Base-by-base conservation (phyloP, 2,888 invertebrate genomes). In the Parnassius smintheus region DNA sequence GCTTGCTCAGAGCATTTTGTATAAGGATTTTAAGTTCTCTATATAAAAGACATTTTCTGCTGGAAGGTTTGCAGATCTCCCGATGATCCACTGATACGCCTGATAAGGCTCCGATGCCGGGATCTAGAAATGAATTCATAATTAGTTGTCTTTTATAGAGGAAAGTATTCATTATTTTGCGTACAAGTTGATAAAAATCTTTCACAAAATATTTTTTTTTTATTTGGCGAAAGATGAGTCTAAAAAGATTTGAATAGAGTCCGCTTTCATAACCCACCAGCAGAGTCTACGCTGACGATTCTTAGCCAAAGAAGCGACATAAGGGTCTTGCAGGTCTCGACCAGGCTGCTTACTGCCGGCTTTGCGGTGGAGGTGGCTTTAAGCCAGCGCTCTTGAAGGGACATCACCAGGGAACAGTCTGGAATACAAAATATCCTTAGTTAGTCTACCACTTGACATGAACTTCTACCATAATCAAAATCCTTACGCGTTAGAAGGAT, bases 41-140 rank as follows among this genome's bases (percentile, higher is more conserved):
- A 82, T 96, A 96, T 2, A 96, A 83, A 65, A 94, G 93, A 72
- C 96, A 96, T 56, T 91, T 85, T 35, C 95, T 88, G 71, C 94
- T 94, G 50, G 94, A 92, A 0, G 97, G 97, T 80, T 98, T 98
- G 87, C 97, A 97, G 65, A 97, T 96, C 82, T 96, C 96, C 51
- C 97, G 86, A 86, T 98, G 97, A 83, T 97, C 96, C 58, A 96
- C 91, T 0, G 95, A 94, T 12, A 97, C 94, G 25, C 95, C 94
- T 63, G 94, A 94, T 60, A 95, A 93, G 25, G 94, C 93, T 1
- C 97, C 97, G 62, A 96, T 93, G 12, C 96, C 96, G 0, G 96
- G 96, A 92, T 97, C 97, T 96, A 25, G 41, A 41, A n/a, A 48
- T 8, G n/a, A 18, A 10, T 13, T 35, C 4, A 35, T 35, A 35